Conservation (phyloP, 2,888 invertebrate genomes). For the Cephus nigrinus region DNA sequence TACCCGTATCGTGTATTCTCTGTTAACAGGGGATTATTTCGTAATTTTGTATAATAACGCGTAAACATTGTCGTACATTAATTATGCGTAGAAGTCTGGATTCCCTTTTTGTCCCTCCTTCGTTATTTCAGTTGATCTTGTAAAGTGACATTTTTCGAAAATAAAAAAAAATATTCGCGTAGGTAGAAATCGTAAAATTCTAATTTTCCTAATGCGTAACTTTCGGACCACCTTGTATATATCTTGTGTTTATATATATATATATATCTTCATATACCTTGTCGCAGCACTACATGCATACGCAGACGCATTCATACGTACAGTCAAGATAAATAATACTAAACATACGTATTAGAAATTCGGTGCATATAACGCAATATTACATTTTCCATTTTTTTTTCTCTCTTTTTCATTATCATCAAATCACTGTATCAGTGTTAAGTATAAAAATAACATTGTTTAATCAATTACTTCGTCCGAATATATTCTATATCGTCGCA, state of each 20-base stretch:
- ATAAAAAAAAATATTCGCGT: background rate
- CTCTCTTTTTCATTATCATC: constrained; percentile 7
- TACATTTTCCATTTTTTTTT: constrained; percentile 10
- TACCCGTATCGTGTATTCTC: background rate
- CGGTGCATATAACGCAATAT: constrained; percentile 26
- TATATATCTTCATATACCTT: background rate
- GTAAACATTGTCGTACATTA: background rate
- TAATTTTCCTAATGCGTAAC: background rate
- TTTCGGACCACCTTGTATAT: constrained; percentile 32
- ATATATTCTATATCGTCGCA: background rate
- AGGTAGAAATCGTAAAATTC: background rate
- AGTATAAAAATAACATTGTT: background rate
- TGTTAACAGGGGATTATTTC: background rate
- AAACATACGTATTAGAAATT: constrained; percentile 22
- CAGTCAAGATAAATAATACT: constrained; percentile 6
- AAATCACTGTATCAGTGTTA: background rate
- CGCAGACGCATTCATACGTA: background rate
- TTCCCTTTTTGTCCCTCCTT: background rate
- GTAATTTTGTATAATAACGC: background rate
- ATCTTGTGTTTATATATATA: constrained; percentile 12
- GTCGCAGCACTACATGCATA: background rate
- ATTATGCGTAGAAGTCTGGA: background rate
- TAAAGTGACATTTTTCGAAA: background rate
- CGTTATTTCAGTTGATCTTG: background rate
- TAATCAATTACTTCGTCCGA: background rate